A percentile compares a stretch with the other conserved stretches of the same genome.
These are phyloP conservation scores for Oreochromis tanganicae DNA, from an alignment of 2,113 vertebrate species.

Conservation along the genomic window DNA sequence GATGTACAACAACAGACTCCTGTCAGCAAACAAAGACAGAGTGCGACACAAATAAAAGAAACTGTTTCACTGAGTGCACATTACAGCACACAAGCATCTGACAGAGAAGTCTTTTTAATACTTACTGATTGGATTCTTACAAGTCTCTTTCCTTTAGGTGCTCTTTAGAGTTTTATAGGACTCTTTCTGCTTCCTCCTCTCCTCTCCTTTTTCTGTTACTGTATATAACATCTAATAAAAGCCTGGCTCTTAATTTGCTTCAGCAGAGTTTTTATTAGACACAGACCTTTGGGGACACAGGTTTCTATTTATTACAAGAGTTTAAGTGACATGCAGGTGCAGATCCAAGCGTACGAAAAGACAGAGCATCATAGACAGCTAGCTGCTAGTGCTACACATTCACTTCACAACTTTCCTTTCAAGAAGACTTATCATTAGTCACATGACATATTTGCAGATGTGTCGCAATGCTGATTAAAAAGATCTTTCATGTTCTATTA, in stretches of 20 bases:
- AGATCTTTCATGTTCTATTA: background rate
- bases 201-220: background rate
- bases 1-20: background rate
- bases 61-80: background rate
- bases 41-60: background rate
- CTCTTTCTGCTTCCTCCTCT: background rate
- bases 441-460: background rate
- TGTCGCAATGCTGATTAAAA: background rate
- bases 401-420: background rate
- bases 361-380: background rate
- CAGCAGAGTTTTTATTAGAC: constrained; percentile 23
- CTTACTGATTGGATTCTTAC: background rate
- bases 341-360: background rate
- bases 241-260: constrained; percentile 13
- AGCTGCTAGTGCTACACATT: background rate
- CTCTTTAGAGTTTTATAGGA: background rate
- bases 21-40: background rate
- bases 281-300: background rate
- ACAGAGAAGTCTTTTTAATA: background rate
- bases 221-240: constrained; percentile 24
- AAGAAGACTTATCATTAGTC: background rate
- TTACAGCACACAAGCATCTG: background rate
- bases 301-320: background rate
- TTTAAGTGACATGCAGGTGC: background rate
- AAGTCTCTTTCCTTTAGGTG: background rate